phyloP scores from a whole-genome alignment of 2,797 vertebrate genomes.

The Phoxinus dragarum region DNA sequence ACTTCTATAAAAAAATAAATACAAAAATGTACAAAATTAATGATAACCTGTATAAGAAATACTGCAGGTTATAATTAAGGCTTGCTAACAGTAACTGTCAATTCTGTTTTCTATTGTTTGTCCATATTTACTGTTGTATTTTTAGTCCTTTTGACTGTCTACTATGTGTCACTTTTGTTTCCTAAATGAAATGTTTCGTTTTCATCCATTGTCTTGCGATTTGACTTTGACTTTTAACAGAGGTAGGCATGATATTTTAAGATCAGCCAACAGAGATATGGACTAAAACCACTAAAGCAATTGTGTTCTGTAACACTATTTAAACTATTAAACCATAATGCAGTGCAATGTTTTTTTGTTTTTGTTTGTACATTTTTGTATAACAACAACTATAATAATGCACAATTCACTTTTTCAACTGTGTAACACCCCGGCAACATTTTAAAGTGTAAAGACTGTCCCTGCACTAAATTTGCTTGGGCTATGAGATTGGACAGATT shows the following conservation, averaged over 20 bases:
- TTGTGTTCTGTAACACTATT: neutral
- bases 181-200: neutral
- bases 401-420: neutral
- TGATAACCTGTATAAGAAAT: neutral
- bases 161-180: neutral
- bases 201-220: neutral
- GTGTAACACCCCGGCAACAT: neutral
- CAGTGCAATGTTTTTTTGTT: neutral
- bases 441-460: neutral
- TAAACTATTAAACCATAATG: neutral
- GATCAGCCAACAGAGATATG: neutral
- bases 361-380: neutral
- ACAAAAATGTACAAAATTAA: neutral
- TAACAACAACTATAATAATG: neutral
- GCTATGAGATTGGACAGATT: conserved; percentile 20
- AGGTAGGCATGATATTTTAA: neutral
- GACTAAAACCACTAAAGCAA: neutral
- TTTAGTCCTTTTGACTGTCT: neutral
- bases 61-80: neutral
- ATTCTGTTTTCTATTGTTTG: neutral
- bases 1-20: neutral
- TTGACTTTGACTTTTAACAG: neutral
- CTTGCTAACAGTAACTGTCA: neutral
- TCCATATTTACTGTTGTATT: neutral
- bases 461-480: conserved; percentile 12